A percentile compares a stretch with the other conserved stretches of the same genome.
Evolutionary conservation across 2,888 invertebrate species (phyloP).

Genomic region (Drymonia ruficornis): DNA sequence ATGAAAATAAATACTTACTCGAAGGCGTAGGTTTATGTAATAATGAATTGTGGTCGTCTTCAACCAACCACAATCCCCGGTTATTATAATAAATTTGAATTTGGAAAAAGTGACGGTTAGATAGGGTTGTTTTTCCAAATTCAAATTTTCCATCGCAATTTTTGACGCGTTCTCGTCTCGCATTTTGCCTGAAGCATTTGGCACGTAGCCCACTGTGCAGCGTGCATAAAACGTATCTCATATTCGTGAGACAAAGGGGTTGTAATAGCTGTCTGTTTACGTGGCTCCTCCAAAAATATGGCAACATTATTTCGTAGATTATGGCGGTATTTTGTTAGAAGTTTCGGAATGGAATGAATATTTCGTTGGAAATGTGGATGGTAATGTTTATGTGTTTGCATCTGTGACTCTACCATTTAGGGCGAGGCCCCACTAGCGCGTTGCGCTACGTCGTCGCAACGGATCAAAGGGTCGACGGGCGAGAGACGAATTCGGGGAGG

Average conservation of each 20-base stretch:
- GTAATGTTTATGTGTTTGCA: neutral
- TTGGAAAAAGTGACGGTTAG: no score
- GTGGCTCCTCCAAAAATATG: neutral
- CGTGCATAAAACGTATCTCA: conserved; percentile 20
- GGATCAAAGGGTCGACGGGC: no score
- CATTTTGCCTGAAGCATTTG: conserved; percentile 33
- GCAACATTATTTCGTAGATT: conserved; percentile 3
- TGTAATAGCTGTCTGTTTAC: conserved; percentile 30
- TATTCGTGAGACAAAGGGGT: conserved; percentile 32
- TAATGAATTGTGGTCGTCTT: no score
- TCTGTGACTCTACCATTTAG: no score
- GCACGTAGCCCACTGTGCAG: conserved; percentile 40
- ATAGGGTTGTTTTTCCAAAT: neutral
- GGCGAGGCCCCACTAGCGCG: no score
- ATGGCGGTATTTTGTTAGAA: neutral
- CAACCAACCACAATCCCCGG: no score
- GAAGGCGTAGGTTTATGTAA: no score
- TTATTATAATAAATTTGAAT: no score
- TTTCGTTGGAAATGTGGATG: neutral
- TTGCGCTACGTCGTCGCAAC: no score
- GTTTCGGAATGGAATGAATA: neutral
- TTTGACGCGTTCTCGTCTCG: conserved; percentile 25
- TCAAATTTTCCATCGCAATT: conserved; percentile 19
- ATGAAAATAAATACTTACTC: no score
- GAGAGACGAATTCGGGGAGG: no score